Conservation (phyloP, 1,140 invertebrate species). For the Trichonephila clavata region DNA sequence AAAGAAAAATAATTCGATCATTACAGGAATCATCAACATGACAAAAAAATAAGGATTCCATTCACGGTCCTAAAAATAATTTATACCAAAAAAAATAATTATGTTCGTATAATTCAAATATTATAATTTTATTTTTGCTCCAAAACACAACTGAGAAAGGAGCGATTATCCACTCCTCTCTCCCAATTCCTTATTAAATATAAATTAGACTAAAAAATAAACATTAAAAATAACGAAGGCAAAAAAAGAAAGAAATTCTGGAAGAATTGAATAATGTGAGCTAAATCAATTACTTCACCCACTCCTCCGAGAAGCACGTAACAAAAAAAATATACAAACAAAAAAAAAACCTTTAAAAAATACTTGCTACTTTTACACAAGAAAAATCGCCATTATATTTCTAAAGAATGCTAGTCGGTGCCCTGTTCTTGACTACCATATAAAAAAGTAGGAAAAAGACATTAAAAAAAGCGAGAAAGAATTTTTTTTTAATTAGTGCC, state of each 20-base stretch:
- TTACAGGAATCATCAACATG: too few relatives aligned
- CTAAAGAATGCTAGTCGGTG: not conserved
- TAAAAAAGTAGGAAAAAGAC: not conserved
- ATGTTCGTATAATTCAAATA: too few relatives aligned
- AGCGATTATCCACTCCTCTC: too few relatives aligned
- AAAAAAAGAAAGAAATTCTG: not conserved
- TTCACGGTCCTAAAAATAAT: too few relatives aligned
- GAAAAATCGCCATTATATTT: not conserved
- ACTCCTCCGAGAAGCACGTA: not conserved
- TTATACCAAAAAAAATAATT: too few relatives aligned
- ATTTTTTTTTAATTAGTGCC: constrained; percentile 2
- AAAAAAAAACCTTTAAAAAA: not conserved
- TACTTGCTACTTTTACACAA: not conserved
- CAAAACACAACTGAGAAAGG: too few relatives aligned
- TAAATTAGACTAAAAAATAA: not conserved
- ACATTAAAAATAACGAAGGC: not conserved
- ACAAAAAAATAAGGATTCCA: too few relatives aligned
- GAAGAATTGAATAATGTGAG: not conserved
- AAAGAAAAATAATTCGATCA: too few relatives aligned
- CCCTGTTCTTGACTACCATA: not conserved
- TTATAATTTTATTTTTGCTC: too few relatives aligned
- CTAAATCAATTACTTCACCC: not conserved
- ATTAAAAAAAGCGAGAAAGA: not conserved
- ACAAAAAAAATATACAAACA: not conserved
- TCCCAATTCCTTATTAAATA: not conserved